Evolutionary conservation across 2,113 vertebrate species (phyloP).

Genomic region (Poeciliopsis prolifica): DNA sequence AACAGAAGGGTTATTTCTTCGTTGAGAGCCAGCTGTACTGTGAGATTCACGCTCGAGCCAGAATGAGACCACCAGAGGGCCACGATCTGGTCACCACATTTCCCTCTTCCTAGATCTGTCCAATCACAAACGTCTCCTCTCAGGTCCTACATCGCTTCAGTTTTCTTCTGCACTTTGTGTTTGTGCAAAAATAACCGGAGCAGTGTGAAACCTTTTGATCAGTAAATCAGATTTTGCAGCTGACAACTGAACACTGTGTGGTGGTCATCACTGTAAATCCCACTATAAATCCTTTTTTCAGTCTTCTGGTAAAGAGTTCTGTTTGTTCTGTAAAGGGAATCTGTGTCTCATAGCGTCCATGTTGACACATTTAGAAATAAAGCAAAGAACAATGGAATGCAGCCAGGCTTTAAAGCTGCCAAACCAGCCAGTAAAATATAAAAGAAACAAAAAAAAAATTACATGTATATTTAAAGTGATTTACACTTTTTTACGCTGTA

Average conservation of each 20-base stretch:
- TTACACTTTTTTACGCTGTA: neutral
- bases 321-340: neutral
- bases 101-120: conserved; percentile 79
- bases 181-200: conserved; percentile 12
- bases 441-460: neutral
- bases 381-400: neutral
- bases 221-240: conserved; percentile 4
- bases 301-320: conserved; percentile 19
- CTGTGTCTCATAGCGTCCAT: neutral
- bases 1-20: conserved; percentile 97
- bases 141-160: conserved; percentile 4
- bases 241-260: neutral
- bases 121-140: conserved; percentile 2
- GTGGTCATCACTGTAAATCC: neutral
- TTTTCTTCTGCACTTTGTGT: conserved; percentile 25
- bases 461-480: neutral
- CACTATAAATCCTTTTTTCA: neutral
- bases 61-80: conserved; percentile 89
- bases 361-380: neutral
- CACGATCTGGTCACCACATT: conserved; percentile 90
- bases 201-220: conserved; percentile 31
- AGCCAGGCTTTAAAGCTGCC: neutral
- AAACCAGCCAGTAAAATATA: neutral
- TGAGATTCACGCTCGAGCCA: conserved; percentile 90
- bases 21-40: conserved; percentile 96